phyloP scores from a whole-genome alignment of 2,113 vertebrate species.

The Leptodactylus fuscus region DNA sequence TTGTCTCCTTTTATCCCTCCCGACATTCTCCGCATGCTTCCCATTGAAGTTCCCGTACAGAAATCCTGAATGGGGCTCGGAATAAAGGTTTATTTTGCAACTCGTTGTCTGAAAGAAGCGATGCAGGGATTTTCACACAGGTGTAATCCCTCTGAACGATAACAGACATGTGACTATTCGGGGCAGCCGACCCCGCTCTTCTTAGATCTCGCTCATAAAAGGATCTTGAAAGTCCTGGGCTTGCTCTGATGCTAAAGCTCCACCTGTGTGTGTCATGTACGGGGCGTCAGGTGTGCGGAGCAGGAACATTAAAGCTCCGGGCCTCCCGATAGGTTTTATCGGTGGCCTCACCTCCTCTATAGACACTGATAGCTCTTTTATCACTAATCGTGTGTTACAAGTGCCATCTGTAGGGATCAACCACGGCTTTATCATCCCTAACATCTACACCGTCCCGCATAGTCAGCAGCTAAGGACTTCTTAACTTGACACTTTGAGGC shows the following conservation, averaged over 20 bases:
- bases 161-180: slow-evolving; percentile 46
- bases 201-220: slow-evolving; percentile 45
- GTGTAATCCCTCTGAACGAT: slow-evolving; percentile 58
- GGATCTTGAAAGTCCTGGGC: not conserved
- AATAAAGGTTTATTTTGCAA: slow-evolving; percentile 41
- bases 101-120: slow-evolving; percentile 45
- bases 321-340: not conserved
- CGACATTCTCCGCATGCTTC: slow-evolving; percentile 14
- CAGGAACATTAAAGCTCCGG: slow-evolving; percentile 40
- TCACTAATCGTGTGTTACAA: slow-evolving; percentile 52
- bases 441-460: not conserved
- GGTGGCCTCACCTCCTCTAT: slow-evolving; percentile 44
- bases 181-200: slow-evolving; percentile 45
- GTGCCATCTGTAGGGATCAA: slow-evolving; percentile 38
- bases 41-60: slow-evolving; percentile 43
- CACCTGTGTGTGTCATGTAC: slow-evolving; percentile 60
- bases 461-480: slow-evolving; percentile 51
- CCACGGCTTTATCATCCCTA: slow-evolving; percentile 52
- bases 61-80: slow-evolving; percentile 31
- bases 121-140: slow-evolving; percentile 52
- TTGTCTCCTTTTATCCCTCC: slow-evolving; percentile 14
- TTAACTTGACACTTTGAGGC: slow-evolving; percentile 59
- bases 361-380: slow-evolving; percentile 34
- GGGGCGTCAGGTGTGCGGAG: slow-evolving; percentile 29
- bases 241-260: slow-evolving; percentile 36